Evolutionary conservation across 1,140 invertebrate genomes (phyloP).

Genomic region (Zaprionus tsacasi): DNA sequence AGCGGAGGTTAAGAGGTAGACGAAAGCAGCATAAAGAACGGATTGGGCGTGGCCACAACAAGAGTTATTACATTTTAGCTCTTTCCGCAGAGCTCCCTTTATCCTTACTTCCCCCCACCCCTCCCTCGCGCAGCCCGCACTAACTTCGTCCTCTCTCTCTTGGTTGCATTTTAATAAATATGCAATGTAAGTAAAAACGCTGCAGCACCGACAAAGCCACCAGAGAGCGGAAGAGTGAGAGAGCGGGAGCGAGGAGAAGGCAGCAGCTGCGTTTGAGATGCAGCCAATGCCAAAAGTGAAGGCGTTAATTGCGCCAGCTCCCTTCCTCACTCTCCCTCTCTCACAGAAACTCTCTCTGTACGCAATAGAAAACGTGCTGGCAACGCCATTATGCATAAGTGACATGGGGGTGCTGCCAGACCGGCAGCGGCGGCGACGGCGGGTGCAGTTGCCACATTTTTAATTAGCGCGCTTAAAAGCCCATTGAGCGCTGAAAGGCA

Average conservation of each 20-base stretch:
- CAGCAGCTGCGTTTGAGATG: conserved; percentile 34
- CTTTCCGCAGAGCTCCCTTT: conserved; percentile 42
- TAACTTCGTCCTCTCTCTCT: conserved; percentile 1
- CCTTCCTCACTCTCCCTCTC: neutral
- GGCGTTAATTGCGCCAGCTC: conserved; percentile 72
- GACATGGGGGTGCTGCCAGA: conserved; percentile 33
- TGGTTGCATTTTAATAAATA: conserved; percentile 79
- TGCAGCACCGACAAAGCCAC: conserved; percentile 60
- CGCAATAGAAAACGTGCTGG: conserved; percentile 67
- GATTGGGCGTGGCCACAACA: conserved; percentile 54
- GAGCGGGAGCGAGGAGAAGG: neutral
- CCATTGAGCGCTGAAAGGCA: conserved; percentile 61
- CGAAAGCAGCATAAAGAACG: conserved; percentile 2
- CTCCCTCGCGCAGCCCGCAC: neutral
- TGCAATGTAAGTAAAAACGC: conserved; percentile 65
- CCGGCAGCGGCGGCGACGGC: neutral
- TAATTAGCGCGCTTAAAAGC: conserved; percentile 81
- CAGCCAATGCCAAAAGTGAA: conserved; percentile 69
- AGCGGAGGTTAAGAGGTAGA: neutral
- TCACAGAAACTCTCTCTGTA: conserved; percentile 20
- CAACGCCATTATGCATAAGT: conserved; percentile 66
- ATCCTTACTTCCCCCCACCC: no score
- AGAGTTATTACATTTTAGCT: conserved; percentile 82
- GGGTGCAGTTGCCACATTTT: conserved; percentile 74
- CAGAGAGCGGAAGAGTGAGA: neutral